Evolutionary conservation across 2,888 invertebrate species (phyloP).

Genomic region (Cheilosia vernalis): DNA sequence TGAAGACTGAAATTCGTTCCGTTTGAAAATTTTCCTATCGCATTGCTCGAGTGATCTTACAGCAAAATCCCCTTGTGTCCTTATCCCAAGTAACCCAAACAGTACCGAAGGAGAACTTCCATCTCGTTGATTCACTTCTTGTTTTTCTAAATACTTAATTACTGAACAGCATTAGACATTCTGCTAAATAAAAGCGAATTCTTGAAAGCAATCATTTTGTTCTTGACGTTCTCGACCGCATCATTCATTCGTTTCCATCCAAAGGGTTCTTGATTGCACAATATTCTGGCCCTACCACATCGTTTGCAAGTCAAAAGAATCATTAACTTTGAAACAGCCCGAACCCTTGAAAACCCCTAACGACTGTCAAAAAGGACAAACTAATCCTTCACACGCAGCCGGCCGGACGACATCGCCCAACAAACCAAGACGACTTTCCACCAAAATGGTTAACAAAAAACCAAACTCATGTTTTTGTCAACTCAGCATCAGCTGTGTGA

Average conservation of each 20-base stretch:
- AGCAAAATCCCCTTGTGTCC: no score
- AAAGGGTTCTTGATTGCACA: slow-evolving; percentile 20
- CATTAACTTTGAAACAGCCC: slow-evolving; percentile 19
- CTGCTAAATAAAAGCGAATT: not conserved
- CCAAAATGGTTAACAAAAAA: slow-evolving; percentile 25
- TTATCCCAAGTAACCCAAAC: no score
- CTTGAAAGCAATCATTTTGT: not conserved
- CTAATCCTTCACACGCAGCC: slow-evolving; percentile 10
- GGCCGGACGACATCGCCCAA: slow-evolving; percentile 3
- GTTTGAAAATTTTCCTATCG: no score
- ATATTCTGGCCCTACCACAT: slow-evolving; percentile 19
- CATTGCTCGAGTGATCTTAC: no score
- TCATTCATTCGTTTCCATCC: not conserved
- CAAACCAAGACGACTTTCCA: slow-evolving; percentile 8
- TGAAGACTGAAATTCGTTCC: no score
- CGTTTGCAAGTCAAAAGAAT: slow-evolving; percentile 55
- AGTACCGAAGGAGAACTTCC: no score
- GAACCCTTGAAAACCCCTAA: slow-evolving; percentile 14
- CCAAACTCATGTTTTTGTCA: slow-evolving; percentile 24
- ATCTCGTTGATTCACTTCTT: no score
- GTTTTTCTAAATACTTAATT: no score
- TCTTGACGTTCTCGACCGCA: not conserved
- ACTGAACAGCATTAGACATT: no score
- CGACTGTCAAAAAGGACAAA: slow-evolving; percentile 57
- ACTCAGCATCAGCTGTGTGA: not conserved